Evolutionary conservation across 1,140 invertebrate species (phyloP).

Genomic region (Sipha flava): DNA sequence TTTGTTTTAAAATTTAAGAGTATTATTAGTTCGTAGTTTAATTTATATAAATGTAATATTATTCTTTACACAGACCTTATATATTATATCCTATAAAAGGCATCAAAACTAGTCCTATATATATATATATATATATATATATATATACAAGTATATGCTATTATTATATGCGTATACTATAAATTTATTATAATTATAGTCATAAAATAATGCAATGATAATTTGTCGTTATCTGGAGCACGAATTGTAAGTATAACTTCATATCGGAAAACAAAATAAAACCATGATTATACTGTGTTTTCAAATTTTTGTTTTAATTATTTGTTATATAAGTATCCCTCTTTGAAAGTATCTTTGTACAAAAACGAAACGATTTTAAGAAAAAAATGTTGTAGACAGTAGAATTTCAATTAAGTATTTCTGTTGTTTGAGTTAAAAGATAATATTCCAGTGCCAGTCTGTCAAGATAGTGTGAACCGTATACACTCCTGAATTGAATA

Average conservation of each 20-base stretch:
- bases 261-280: background rate
- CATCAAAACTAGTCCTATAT: background rate
- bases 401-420: too few species aligned
- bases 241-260: background rate
- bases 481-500: background rate
- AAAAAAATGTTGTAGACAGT: too few species aligned
- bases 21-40: background rate
- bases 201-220: background rate
- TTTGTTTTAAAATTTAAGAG: conserved; percentile 1
- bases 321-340: too few species aligned
- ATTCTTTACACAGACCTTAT: conserved; percentile 5
- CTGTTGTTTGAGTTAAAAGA: too few species aligned
- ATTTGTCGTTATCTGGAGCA: background rate
- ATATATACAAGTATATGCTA: too few species aligned
- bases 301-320: background rate
- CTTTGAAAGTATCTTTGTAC: too few species aligned
- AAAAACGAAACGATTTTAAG: too few species aligned
- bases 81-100: background rate
- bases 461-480: background rate
- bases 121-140: too few species aligned
- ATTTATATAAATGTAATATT: conserved; percentile 23
- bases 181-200: background rate
- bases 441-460: too few species aligned
- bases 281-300: conserved; percentile 12
- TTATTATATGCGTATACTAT: background rate